Evolutionary conservation across 2,888 invertebrate species (phyloP), one percentile per base, ranked within the genome.

Genomic region (Hemistola chrysoprasaria): DNA sequence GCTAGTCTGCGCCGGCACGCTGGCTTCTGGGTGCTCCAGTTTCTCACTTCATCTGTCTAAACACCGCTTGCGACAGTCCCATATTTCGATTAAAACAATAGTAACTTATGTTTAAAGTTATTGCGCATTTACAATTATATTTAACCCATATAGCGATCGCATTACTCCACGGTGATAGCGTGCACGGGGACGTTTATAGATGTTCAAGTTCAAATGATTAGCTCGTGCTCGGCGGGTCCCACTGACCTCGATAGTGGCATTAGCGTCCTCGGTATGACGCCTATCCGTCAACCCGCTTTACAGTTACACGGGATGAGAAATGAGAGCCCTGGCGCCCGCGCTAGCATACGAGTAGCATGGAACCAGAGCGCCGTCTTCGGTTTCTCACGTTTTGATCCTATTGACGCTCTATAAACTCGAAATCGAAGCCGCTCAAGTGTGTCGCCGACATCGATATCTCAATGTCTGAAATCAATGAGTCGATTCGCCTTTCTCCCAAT

Each of bases 211-310:
- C 56, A 63, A 62, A 65, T 59, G 57, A 62, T 59, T 58, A 46
- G 43, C 40, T 65, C 56, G 60, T 53, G 64, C 67, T 58, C 58
- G 59, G 56, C 56, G 53, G 71, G 66, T 62, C 64, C 72, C 46
- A 74, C 64, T 82, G 79, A 75, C 84, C 82, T 69, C 75, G 76
- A 68, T 82, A 45, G 51, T 51, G 59, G 62, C 56, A 75, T 78
- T 80, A 78, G 73, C 78, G 73, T 65, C 72, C 65, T 61, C 60
- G 55, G 57, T 53, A 53, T 59, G 59, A 56, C 62, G 53, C 50
- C 58, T 55, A 63, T 72, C 68, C 53, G 69, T 69, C 75, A 70
- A 62, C 59, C 38, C 53, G 47, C 50, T 40, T 52, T 65, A 69
- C 72, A 67, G 69, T 78, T 71, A 67, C 37, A 35, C 24, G 31